These are phyloP conservation scores for Chloroceryle aenea DNA, from an alignment of 2,113 vertebrate species.

Conservation along the genomic window DNA sequence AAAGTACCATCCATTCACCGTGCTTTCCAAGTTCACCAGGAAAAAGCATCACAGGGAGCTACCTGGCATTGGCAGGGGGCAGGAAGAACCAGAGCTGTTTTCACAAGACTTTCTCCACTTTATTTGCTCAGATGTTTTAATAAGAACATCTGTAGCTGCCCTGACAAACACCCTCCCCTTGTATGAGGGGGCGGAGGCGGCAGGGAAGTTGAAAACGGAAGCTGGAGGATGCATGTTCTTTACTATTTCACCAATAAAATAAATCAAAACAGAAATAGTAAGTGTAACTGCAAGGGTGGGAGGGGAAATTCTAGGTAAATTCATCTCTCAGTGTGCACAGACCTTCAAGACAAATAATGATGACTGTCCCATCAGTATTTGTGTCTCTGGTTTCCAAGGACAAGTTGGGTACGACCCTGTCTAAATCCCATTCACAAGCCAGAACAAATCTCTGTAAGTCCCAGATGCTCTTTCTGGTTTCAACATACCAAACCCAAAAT, in stretches of 20 bases:
- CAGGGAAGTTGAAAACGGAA: neutral
- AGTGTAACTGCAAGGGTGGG: slow-evolving; percentile 15
- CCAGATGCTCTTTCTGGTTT: neutral
- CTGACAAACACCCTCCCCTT: neutral
- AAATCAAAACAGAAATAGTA: slow-evolving; percentile 52
- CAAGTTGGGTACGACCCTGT: neutral
- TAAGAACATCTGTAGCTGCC: neutral
- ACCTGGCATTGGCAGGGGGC: neutral
- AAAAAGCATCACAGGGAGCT: neutral
- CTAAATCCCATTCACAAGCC: neutral
- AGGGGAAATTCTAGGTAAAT: slow-evolving; percentile 49
- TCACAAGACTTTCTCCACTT: neutral
- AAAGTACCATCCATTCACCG: neutral
- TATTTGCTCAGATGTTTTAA: neutral
- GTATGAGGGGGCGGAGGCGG: neutral
- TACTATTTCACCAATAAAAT: neutral
- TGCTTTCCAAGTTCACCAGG: neutral
- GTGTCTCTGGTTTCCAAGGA: neutral
- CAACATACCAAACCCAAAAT: neutral
- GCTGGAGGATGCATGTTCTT: neutral
- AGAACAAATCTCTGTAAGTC: neutral
- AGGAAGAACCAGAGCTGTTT: neutral
- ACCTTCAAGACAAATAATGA: neutral
- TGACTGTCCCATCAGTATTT: neutral
- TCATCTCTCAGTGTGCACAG: neutral